These are phyloP conservation scores for Tetramorium bicarinatum DNA, from an alignment of 2,888 invertebrate genomes.

Conservation along the genomic window DNA sequence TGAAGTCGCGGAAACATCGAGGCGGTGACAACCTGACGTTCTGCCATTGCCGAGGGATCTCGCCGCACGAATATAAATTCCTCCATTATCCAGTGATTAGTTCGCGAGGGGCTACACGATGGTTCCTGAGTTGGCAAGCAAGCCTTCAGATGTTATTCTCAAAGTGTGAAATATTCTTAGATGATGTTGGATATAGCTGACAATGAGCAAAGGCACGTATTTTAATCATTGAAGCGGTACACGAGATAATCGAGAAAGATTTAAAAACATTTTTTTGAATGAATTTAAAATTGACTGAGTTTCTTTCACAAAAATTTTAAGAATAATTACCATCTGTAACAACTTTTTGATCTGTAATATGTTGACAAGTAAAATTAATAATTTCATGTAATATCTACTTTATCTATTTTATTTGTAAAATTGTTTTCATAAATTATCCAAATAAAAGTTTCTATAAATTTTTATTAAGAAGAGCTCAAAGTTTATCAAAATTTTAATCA, in stretches of 20 bases:
- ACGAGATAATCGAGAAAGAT: background rate
- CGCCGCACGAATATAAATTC: constrained; percentile 80
- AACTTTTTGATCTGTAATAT: background rate
- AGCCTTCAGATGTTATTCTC: constrained; percentile 59
- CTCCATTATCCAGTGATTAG: constrained; percentile 80
- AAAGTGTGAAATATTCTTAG: constrained; percentile 21
- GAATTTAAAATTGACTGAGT: background rate
- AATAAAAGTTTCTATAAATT: background rate
- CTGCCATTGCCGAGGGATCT: constrained; percentile 58
- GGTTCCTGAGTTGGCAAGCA: constrained; percentile 41
- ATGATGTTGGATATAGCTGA: background rate
- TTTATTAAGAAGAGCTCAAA: background rate
- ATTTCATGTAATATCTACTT: background rate
- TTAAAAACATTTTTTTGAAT: background rate
- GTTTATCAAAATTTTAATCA: background rate
- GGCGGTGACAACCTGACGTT: constrained; percentile 70
- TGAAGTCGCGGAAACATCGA: constrained; percentile 62
- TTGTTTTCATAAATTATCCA: background rate
- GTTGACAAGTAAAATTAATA: background rate
- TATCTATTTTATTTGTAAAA: background rate
- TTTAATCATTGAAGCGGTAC: background rate
- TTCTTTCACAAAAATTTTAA: background rate
- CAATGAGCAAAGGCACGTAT: background rate
- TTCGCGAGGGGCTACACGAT: constrained; percentile 60
- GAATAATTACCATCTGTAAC: background rate